A percentile compares a stretch with the other conserved stretches of the same genome.
Evolutionary conservation across 2,113 vertebrate species (phyloP).

Genomic region (Rissa tridactyla): DNA sequence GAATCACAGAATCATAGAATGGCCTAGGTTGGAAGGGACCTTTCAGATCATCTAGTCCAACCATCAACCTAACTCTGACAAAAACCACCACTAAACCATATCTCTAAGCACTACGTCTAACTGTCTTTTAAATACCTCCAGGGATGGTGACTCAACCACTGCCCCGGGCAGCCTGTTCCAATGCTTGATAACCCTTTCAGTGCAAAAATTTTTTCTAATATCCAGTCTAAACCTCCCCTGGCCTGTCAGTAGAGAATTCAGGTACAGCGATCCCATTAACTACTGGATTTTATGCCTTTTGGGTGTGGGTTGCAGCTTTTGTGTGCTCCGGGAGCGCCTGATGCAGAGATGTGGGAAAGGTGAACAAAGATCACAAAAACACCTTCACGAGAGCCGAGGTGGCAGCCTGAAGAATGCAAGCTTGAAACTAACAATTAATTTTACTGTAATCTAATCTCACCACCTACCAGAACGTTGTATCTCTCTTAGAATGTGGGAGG

Average conservation of each 20-base stretch:
- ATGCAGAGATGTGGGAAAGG: not conserved
- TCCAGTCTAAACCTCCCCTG: too few relatives aligned
- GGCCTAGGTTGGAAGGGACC: too few relatives aligned
- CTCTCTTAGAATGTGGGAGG: constrained; percentile 1
- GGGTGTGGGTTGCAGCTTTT: not conserved
- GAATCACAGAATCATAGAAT: too few relatives aligned
- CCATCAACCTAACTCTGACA: too few relatives aligned
- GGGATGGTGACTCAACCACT: too few relatives aligned
- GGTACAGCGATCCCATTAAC: not conserved
- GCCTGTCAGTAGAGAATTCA: not conserved
- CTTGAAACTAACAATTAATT: not conserved
- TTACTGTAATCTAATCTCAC: constrained; percentile 17
- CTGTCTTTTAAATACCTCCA: too few relatives aligned
- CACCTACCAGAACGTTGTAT: not conserved
- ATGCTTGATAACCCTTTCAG: too few relatives aligned
- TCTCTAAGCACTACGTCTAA: too few relatives aligned
- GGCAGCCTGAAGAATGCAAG: not conserved
- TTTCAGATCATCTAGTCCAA: too few relatives aligned
- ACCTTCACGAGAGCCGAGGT: not conserved
- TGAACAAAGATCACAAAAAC: not conserved
- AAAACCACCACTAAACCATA: too few relatives aligned
- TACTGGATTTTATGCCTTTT: not conserved
- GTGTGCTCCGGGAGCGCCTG: not conserved
- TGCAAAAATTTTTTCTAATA: too few relatives aligned
- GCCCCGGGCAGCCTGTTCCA: too few relatives aligned